phyloP scores from a whole-genome alignment of 1,140 invertebrate genomes.

The Hypothenemus hampei region DNA sequence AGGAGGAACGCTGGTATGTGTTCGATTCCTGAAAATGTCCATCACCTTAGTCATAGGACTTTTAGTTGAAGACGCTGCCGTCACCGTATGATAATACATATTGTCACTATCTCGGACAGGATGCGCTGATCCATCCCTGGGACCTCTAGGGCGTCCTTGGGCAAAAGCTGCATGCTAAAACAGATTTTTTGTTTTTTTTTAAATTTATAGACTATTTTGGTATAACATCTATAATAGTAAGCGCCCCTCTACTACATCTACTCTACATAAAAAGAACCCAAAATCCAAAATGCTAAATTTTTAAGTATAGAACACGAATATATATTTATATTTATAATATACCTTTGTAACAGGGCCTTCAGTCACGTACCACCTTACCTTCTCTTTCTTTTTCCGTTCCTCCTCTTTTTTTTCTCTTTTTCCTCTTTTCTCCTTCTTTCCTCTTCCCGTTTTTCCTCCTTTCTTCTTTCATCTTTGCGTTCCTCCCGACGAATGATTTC shows the following conservation, averaged over 20 bases:
- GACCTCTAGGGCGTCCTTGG: conserved; percentile 44
- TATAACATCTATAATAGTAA: too few species aligned
- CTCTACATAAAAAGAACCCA: too few species aligned
- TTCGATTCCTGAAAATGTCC: conserved; percentile 80
- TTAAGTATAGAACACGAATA: too few species aligned
- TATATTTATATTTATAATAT: too few species aligned
- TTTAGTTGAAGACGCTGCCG: conserved; percentile 51
- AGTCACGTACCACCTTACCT: conserved; percentile 14
- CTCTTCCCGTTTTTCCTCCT: conserved; percentile 21
- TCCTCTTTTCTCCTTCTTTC: conserved; percentile 20
- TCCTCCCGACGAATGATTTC: conserved; percentile 24
- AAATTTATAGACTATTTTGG: too few species aligned
- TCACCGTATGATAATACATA: conserved; percentile 64
- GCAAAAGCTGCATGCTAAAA: conserved; percentile 47
- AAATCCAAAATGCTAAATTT: too few species aligned
- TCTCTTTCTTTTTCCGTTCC: conserved; percentile 25
- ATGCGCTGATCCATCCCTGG: conserved; percentile 60
- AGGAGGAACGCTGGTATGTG: conserved; percentile 63
- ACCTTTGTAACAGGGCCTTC: too few species aligned
- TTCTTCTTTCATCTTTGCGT: conserved; percentile 18
- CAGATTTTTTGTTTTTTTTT: too few species aligned
- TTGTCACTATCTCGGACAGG: conserved; percentile 57
- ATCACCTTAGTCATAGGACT: conserved; percentile 83
- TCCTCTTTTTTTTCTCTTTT: conserved; percentile 17
- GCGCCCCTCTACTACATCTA: too few species aligned